Base-by-base conservation (phyloP, 2,888 invertebrate genomes). In the Tipula confusa region DNA sequence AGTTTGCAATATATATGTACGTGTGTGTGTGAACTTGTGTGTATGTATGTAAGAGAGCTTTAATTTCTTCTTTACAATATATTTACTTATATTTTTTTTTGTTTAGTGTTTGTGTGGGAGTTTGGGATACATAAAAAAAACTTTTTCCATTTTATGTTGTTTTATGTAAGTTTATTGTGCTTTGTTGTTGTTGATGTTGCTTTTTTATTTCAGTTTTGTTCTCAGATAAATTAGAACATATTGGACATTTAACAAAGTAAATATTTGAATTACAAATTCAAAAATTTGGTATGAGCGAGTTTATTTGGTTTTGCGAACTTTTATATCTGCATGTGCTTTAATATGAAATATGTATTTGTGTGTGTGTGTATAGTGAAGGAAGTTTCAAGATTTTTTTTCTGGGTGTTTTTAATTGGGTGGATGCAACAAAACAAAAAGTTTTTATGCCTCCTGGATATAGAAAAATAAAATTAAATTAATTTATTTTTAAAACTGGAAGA, bases 191-290 rank as follows among this genome's bases (percentile, higher is more conserved):
- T 3, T 43, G 15, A 4, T 15, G 0, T 43, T 43, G n/a, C 15
- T 43, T n/a, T 43, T 43, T n/a, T 43, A 43, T 43, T 43, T 43
- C 43, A 43, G 24, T 64, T 64, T 24, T 64, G 64, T 24, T 64
- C 64, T 64, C 24, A 24, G 64, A 64, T 64, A 64, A 64, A 64
- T 64, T 64, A 24, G 64, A 64, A 64, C 64, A 64, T 64, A 64
- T 64, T 64, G 64, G 64, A 64, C 64, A 24, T 64, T 64, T 64
- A 64, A 64, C 64, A 24, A 64, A 64, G 64, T 64, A 24, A 64
- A 64, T 64, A 9, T 64, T n/a, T 64, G 64, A 43, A 43, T 43
- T 43, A 43, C 43, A 7, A 43, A 43, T 43, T 15, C 15, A 15
- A 43, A 43, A 43, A 3, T 15, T 15, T 3, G 15, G 43, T 5